Evolutionary conservation across 2,797 vertebrate genomes (phyloP), one percentile per base, ranked within the genome.

Genomic region (Bryconaethiops microstoma): DNA sequence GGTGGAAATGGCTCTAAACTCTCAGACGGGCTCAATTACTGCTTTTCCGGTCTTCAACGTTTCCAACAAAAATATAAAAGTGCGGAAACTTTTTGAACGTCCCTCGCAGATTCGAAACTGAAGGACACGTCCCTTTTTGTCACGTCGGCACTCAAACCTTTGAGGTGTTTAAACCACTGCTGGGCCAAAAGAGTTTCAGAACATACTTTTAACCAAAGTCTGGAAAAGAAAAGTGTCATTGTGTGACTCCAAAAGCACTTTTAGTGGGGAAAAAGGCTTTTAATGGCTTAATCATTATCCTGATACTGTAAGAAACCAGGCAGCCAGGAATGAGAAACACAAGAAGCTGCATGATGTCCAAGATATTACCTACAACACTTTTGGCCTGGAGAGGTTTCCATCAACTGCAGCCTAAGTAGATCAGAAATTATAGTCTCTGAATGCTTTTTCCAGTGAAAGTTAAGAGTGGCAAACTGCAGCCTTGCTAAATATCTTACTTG

Each of bases 381-480:
- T 67, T 42, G 42, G 8, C 40, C 19, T 45, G 67, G 10, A 45
- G 67, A 70, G 45, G 35, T 35, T 48, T 50, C 67, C 21, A 48
- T 50, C 2, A 70, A 25, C 50, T 48, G 62, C 5, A 1, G 63
- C 29, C 35, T 39, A 6, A 21, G 23, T 21, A 3, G 10, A 52
- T 23, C 48, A 7, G 13, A 25, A 52, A 29, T 29, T 7, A 50
- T 29, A 50, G 45, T 52, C 23, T 29, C 10, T 25, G 17, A 19
- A 21, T 45, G 40, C 45, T 23, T 23, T 70, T 50, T 16, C 5
- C 0, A 14, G n/a, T 5, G 9, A 3, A 7, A 25, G 8, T 62
- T 60, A n/a, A 42, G 42, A 13, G 42, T n/a, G 17, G n/a, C n/a
- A 70, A 70, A 70, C 45, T 14, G 68, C 68, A 64, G 25, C 23